Evolutionary conservation across 2,797 vertebrate species (phyloP).

Genomic region (Scarus forsteni): DNA sequence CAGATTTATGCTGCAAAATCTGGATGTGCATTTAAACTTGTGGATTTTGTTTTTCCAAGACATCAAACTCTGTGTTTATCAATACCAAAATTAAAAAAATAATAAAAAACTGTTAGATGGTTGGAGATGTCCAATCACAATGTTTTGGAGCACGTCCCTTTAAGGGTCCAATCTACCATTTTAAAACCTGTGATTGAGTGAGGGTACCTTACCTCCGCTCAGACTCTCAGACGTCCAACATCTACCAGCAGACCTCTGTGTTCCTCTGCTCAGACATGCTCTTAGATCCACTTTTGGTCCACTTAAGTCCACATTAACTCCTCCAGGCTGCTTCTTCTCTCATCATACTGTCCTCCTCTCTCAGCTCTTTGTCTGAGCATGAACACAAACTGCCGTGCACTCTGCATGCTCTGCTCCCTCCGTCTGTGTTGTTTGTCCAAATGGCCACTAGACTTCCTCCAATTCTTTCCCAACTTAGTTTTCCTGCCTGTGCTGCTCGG

Average conservation of each 20-base stretch:
- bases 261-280: slow-evolving; percentile 26
- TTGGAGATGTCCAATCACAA: too few species aligned
- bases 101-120: too few species aligned
- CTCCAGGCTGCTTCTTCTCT: slow-evolving; percentile 2
- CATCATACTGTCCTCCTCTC: neutral
- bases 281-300: slow-evolving; percentile 8
- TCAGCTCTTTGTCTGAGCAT: slow-evolving; percentile 12
- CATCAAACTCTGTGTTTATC: too few species aligned
- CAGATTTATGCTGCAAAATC: too few species aligned
- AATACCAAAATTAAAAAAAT: too few species aligned
- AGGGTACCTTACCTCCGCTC: slow-evolving; percentile 54
- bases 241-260: slow-evolving; percentile 13
- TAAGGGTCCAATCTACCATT: too few species aligned
- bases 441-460: slow-evolving; percentile 94
- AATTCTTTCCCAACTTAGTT: slow-evolving; percentile 96
- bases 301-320: slow-evolving; percentile 24
- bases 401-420: slow-evolving; percentile 49
- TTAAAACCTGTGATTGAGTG: neutral
- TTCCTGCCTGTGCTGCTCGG: slow-evolving; percentile 91
- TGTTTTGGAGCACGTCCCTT: too few species aligned
- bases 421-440: slow-evolving; percentile 88
- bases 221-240: slow-evolving; percentile 21
- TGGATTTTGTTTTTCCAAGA: too few species aligned
- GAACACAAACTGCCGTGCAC: slow-evolving; percentile 48
- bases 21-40: too few species aligned